phyloP scores from a whole-genome alignment of 2,888 invertebrate genomes.

The Cheilosia impressa region DNA sequence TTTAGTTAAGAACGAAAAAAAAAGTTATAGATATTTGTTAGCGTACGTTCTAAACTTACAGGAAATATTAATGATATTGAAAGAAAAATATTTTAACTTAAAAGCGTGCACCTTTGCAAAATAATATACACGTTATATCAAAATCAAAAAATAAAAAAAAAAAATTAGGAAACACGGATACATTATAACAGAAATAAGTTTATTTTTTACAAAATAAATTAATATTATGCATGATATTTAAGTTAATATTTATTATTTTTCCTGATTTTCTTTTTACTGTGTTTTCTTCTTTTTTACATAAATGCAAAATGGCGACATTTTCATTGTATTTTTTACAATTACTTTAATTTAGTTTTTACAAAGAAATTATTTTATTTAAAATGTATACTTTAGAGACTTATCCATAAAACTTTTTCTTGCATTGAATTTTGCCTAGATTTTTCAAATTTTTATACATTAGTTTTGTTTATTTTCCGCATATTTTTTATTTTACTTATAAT shows the following conservation, averaged over 20 bases:
- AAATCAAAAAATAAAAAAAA: constrained; percentile 10
- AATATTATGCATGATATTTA: constrained; percentile 41
- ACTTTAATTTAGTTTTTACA: constrained; percentile 79
- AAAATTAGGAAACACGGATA: constrained; percentile 62
- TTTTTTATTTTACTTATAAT: constrained; percentile 68
- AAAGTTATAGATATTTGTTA: constrained; percentile 14
- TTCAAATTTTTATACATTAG: constrained; percentile 76
- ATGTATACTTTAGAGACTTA: constrained; percentile 76
- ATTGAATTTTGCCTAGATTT: constrained; percentile 73
- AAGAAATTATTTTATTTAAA: constrained; percentile 82
- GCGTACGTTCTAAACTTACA: constrained; percentile 62
- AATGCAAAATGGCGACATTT: constrained; percentile 83
- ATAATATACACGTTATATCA: constrained; percentile 17
- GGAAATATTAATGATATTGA: constrained; percentile 56
- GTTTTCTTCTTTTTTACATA: constrained; percentile 57
- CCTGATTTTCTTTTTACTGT: constrained; percentile 26
- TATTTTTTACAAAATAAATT: constrained; percentile 58
- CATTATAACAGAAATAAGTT: constrained; percentile 51
- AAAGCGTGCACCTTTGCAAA: constrained; percentile 52
- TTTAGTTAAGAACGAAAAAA: constrained; percentile 43
- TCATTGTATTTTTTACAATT: constrained; percentile 76
- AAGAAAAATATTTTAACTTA: constrained; percentile 39
- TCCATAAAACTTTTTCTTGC: constrained; percentile 61
- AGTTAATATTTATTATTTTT: constrained; percentile 56
- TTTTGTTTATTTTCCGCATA: constrained; percentile 61